These are phyloP conservation scores for Hemistola chrysoprasaria DNA, from an alignment of 2,888 invertebrate genomes.

Conservation along the genomic window DNA sequence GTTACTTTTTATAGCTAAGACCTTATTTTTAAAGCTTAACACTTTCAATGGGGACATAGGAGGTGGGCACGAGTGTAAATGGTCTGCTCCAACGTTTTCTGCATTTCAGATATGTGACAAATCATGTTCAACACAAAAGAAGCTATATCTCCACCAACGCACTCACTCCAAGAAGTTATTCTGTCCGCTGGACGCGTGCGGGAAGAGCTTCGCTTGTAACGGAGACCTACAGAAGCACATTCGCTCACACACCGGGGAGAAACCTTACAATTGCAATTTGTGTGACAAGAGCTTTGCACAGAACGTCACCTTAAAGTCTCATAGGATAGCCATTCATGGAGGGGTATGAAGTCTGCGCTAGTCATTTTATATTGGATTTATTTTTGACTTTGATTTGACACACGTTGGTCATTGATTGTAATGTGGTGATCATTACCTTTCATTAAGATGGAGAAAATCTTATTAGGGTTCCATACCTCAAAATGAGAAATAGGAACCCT, in stretches of 20 bases:
- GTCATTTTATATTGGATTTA: too few relatives aligned
- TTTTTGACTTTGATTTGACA: too few relatives aligned
- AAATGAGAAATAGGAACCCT: too few relatives aligned
- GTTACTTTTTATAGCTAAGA: too few relatives aligned
- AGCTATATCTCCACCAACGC: constrained; percentile 58
- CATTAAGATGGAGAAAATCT: too few relatives aligned
- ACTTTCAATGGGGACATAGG: too few relatives aligned
- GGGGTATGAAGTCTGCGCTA: background rate
- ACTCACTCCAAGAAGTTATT: constrained; percentile 50
- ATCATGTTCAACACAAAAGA: constrained; percentile 48
- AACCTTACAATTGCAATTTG: constrained; percentile 54
- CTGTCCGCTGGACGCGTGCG: constrained; percentile 53
- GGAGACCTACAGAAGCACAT: constrained; percentile 64
- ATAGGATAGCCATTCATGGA: constrained; percentile 46
- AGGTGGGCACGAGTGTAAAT: too few relatives aligned
- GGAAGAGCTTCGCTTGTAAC: constrained; percentile 61
- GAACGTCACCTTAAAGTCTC: constrained; percentile 49
- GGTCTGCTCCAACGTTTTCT: too few relatives aligned
- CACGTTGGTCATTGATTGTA: too few relatives aligned
- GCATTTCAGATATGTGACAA: constrained; percentile 61
- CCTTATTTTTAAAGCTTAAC: too few relatives aligned
- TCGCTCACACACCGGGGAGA: constrained; percentile 67
- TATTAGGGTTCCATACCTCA: too few relatives aligned
- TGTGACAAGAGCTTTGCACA: constrained; percentile 61
- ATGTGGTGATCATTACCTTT: too few relatives aligned